Conservation (phyloP, 2,797 vertebrate species). For the Periparus ater region DNA sequence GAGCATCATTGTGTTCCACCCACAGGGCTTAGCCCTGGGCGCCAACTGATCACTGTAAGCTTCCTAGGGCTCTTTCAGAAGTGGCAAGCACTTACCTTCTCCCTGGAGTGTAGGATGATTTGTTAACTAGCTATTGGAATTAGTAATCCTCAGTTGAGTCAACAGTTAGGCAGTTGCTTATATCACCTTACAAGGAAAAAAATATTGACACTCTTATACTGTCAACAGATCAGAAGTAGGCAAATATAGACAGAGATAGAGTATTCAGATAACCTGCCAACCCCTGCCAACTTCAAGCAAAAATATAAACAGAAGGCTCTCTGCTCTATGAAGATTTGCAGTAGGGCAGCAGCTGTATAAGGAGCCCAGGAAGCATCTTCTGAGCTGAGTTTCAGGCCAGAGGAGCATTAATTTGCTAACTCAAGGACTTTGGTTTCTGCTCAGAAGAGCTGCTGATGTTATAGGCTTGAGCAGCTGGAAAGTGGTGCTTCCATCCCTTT, state of each 20-base stretch:
- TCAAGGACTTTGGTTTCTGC: not conserved
- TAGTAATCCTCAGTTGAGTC: slow-evolving; percentile 63
- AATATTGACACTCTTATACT: slow-evolving; percentile 58
- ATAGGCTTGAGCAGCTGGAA: not conserved
- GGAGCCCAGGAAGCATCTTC: not conserved
- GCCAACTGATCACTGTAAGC: not conserved
- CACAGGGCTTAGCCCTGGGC: not conserved
- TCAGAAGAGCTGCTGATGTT: not conserved
- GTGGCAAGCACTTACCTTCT: not conserved
- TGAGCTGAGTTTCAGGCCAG: not conserved
- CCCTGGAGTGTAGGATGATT: slow-evolving; percentile 11
- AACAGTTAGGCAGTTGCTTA: slow-evolving; percentile 51
- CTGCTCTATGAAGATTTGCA: not conserved
- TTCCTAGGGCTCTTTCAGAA: slow-evolving; percentile 27
- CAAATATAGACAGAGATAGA: slow-evolving; percentile 65
- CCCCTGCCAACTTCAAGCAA: slow-evolving; percentile 1
- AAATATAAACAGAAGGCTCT: slow-evolving; percentile 42
- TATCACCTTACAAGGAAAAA: slow-evolving; percentile 59
- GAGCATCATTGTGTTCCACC: not conserved
- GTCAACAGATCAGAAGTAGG: slow-evolving; percentile 56
- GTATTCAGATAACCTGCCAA: slow-evolving; percentile 50
- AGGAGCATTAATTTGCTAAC: not conserved
- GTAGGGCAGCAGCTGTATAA: not conserved
- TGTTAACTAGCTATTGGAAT: slow-evolving; percentile 63
- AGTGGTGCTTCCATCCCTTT: not conserved